A percentile compares a stretch with the other conserved stretches of the same genome.
These are phyloP conservation scores for Platichthys flesus DNA, from an alignment of 2,113 vertebrate species.

Conservation along the genomic window DNA sequence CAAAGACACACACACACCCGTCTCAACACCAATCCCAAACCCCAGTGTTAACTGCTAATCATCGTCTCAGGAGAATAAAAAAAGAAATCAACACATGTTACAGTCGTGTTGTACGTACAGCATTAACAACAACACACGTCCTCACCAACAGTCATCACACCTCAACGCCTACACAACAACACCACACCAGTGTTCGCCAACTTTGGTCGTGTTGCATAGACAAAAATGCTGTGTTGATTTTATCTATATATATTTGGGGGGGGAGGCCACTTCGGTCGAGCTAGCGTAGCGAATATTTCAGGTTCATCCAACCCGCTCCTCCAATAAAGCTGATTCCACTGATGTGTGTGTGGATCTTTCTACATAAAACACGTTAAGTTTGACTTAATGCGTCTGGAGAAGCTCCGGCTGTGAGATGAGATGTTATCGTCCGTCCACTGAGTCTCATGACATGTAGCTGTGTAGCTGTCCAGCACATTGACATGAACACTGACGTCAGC, in stretches of 20 bases:
- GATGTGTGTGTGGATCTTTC: no score
- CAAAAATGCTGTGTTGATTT: no score
- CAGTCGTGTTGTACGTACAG: conserved; percentile 65
- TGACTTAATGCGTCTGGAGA: no score
- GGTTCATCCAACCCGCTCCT: no score
- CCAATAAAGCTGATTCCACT: no score
- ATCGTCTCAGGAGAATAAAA: conserved; percentile 78
- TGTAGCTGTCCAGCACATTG: no score
- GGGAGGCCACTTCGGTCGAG: no score
- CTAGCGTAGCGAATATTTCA: no score
- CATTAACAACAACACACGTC: conserved; percentile 39
- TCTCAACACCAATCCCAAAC: conserved; percentile 59
- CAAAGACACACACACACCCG: conserved; percentile 51
- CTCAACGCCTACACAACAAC: conserved; percentile 85
- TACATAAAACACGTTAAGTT: no score
- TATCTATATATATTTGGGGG: no score
- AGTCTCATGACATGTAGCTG: neutral
- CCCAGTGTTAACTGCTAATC: conserved; percentile 41
- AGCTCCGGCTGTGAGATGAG: no score
- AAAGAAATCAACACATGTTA: conserved; percentile 76
- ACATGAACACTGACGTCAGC: neutral
- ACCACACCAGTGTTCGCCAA: conserved; percentile 81
- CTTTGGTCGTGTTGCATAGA: conserved; percentile 93
- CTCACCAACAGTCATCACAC: conserved; percentile 80
- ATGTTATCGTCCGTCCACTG: neutral